phyloP scores from a whole-genome alignment of 2,113 vertebrate genomes.

The Psephotus haematonotus region DNA sequence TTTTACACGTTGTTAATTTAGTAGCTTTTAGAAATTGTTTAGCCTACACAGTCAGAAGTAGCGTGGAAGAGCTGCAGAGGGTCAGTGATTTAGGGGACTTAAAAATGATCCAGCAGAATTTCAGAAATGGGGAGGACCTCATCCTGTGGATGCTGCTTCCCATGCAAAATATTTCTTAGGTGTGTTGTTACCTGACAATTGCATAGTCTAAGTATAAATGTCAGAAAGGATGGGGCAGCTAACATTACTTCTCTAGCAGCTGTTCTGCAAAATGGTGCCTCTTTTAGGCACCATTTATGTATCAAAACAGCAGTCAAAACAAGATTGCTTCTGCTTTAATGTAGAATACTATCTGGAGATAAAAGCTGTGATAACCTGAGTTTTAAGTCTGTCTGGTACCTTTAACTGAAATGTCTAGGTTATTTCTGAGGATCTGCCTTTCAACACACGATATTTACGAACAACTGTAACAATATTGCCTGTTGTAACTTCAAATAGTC shows the following conservation, averaged over 20 bases:
- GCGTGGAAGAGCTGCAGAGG: neutral
- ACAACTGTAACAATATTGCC: neutral
- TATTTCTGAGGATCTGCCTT: neutral
- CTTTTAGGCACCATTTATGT: neutral
- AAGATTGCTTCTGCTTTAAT: neutral
- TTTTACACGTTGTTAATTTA: neutral
- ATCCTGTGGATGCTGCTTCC: neutral
- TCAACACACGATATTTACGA: neutral
- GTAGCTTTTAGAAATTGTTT: neutral
- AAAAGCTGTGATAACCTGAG: neutral
- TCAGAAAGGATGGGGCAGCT: neutral
- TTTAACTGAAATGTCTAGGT: neutral
- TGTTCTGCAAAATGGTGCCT: neutral
- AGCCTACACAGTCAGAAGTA: neutral
- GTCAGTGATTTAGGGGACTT: neutral
- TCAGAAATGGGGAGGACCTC: neutral
- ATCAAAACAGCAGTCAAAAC: neutral
- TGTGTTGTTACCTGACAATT: neutral
- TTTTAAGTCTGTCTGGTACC: neutral
- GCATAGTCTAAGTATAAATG: neutral
- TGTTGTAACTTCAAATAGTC: neutral
- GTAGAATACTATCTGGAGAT: neutral
- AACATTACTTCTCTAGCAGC: accelerated
- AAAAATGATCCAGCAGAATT: neutral
- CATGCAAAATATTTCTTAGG: neutral